Conservation (phyloP, 2,888 invertebrate genomes). For the Gastracanthus pulcherrimus region DNA sequence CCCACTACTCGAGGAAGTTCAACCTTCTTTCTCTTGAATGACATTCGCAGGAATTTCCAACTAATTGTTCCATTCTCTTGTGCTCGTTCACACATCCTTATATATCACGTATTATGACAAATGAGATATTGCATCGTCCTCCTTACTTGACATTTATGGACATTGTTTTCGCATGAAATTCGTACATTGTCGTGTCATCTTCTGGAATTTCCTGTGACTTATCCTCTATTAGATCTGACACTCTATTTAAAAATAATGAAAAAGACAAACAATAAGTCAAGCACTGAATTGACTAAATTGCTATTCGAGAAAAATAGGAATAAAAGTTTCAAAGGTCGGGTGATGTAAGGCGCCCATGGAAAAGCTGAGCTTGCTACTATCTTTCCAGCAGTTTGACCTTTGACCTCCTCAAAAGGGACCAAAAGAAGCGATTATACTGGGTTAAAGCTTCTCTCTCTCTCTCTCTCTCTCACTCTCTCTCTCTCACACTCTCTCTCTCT, state of each 20-base stretch:
- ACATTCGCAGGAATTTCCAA: slow-evolving; percentile 21
- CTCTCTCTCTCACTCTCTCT: too few species aligned
- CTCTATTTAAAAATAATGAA: too few species aligned
- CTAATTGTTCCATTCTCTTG: slow-evolving; percentile 29
- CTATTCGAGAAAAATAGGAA: too few species aligned
- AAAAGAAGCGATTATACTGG: slow-evolving; percentile 57
- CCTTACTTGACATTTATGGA: slow-evolving; percentile 25
- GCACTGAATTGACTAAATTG: too few species aligned
- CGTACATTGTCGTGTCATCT: neutral
- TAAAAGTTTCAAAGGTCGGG: too few species aligned
- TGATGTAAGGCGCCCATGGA: too few species aligned
- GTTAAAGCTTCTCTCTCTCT: slow-evolving; percentile 59
- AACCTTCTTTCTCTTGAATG: slow-evolving; percentile 18
- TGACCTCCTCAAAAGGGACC: slow-evolving; percentile 10
- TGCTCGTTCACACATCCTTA: slow-evolving; percentile 19
- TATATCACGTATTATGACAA: slow-evolving; percentile 34
- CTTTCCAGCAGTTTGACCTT: neutral
- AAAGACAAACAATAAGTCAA: too few species aligned
- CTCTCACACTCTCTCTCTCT: too few species aligned
- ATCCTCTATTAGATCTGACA: too few species aligned
- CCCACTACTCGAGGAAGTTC: too few species aligned
- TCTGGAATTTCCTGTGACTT: too few species aligned
- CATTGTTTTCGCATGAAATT: slow-evolving; percentile 30
- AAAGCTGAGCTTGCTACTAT: too few species aligned
- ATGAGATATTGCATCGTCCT: slow-evolving; percentile 17